phyloP scores from a whole-genome alignment of 2,888 invertebrate species.

The Teleogryllus oceanicus region DNA sequence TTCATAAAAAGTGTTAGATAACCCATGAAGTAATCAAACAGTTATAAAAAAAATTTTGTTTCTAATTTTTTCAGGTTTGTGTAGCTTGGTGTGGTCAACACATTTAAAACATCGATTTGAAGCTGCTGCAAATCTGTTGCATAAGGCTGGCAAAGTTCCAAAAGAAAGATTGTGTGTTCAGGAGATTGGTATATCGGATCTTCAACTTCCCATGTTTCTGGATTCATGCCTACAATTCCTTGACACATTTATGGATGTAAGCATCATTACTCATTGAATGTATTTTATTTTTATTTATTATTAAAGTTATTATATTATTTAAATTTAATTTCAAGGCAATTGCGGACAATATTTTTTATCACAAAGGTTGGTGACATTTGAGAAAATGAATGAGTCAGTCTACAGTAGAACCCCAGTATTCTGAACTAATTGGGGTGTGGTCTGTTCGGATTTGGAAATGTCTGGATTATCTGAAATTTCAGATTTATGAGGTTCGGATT shows the following conservation, averaged over 20 bases:
- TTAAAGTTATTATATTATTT: too few species aligned
- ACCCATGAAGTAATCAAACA: background rate
- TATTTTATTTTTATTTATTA: too few species aligned
- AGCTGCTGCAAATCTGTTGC: conserved; percentile 68
- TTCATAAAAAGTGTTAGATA: background rate
- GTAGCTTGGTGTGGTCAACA: conserved; percentile 83
- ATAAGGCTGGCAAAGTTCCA: conserved; percentile 78
- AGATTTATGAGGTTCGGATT: too few species aligned
- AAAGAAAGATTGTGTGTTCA: conserved; percentile 79
- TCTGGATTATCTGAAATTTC: too few species aligned
- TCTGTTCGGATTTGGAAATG: too few species aligned
- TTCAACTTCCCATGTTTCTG: conserved; percentile 50
- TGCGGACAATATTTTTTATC: too few species aligned
- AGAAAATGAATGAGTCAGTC: too few species aligned
- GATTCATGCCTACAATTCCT: conserved; percentile 51
- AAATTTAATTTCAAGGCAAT: too few species aligned
- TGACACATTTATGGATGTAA: conserved; percentile 57
- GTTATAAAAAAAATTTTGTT: background rate
- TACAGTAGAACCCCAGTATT: too few species aligned
- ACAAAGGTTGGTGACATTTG: too few species aligned
- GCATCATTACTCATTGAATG: conserved; percentile 30
- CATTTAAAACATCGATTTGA: conserved; percentile 80
- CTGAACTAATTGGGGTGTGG: too few species aligned
- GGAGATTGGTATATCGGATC: conserved; percentile 68
- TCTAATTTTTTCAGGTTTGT: conserved; percentile 58